Conservation (phyloP, 2,888 invertebrate genomes). For the Tupiocoris notatus region DNA sequence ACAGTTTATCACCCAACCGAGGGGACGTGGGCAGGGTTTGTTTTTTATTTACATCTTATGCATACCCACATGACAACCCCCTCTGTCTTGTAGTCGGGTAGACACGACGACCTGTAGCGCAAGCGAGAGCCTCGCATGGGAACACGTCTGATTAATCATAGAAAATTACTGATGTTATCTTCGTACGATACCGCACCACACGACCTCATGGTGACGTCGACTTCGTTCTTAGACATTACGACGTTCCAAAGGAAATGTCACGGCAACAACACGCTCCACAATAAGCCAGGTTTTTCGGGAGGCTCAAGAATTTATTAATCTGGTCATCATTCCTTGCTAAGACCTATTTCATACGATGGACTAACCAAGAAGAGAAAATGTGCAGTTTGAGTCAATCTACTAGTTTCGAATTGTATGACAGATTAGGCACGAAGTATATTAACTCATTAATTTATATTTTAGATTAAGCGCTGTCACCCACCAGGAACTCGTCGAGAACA, state of each 20-base stretch:
- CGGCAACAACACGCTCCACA: neutral
- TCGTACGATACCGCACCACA: neutral
- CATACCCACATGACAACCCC: slow-evolving; percentile 26
- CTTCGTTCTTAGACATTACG: neutral
- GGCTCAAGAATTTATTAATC: too few relatives aligned
- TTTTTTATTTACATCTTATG: slow-evolving; percentile 8
- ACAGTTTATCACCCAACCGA: slow-evolving; percentile 25
- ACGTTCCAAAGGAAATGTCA: neutral
- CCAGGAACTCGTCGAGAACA: too few relatives aligned
- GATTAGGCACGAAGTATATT: too few relatives aligned
- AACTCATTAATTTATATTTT: too few relatives aligned
- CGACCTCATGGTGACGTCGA: neutral
- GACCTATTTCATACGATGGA: too few relatives aligned
- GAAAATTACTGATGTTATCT: slow-evolving; percentile 41
- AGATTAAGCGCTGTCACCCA: too few relatives aligned
- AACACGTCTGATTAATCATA: slow-evolving; percentile 42
- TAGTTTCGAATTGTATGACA: too few relatives aligned
- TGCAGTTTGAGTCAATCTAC: too few relatives aligned
- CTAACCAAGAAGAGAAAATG: too few relatives aligned
- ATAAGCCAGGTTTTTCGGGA: neutral
- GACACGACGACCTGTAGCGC: neutral
- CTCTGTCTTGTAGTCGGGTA: neutral
- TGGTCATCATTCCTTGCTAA: too few relatives aligned
- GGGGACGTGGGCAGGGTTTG: slow-evolving; percentile 29
- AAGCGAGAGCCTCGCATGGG: neutral